These are phyloP conservation scores for Drosophila diplacantha DNA, from an alignment of 2,888 invertebrate genomes.

Conservation along the genomic window DNA sequence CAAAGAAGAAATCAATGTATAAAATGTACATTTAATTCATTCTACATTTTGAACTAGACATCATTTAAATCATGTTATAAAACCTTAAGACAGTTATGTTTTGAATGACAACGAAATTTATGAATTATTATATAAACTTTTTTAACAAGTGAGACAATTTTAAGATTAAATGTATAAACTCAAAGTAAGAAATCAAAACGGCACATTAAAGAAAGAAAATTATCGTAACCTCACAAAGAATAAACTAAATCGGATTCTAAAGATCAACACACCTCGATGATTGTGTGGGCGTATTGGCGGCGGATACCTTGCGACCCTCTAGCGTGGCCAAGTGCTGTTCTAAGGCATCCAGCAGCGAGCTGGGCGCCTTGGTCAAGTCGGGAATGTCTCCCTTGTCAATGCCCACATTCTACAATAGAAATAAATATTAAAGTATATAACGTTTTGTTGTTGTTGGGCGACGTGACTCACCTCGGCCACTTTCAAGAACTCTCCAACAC, in stretches of 20 bases:
- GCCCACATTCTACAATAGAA: constrained; percentile 86
- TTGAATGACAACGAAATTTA: too few relatives aligned
- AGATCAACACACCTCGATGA: constrained; percentile 83
- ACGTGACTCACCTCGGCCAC: constrained; percentile 81
- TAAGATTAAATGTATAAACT: background rate
- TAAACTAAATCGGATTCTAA: too few relatives aligned
- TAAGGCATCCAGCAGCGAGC: constrained; percentile 96
- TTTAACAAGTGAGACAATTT: background rate
- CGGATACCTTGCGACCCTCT: constrained; percentile 94
- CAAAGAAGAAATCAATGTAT: background rate
- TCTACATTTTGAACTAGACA: background rate
- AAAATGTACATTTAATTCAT: background rate
- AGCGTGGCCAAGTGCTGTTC: constrained; percentile 96
- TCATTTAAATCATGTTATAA: background rate
- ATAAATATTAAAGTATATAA: background rate
- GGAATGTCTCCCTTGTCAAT: constrained; percentile 99
- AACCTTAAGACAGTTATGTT: background rate
- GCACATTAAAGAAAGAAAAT: background rate
- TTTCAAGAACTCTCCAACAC: constrained; percentile 98
- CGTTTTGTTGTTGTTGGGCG: background rate
- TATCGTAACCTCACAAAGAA: background rate
- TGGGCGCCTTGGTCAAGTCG: constrained; percentile 98
- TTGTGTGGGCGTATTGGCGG: constrained; percentile 91
- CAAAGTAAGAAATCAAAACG: background rate
- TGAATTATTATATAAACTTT: background rate